Evolutionary conservation across 2,797 vertebrate species (phyloP).

Genomic region (Pipistrellus pygmaeus): DNA sequence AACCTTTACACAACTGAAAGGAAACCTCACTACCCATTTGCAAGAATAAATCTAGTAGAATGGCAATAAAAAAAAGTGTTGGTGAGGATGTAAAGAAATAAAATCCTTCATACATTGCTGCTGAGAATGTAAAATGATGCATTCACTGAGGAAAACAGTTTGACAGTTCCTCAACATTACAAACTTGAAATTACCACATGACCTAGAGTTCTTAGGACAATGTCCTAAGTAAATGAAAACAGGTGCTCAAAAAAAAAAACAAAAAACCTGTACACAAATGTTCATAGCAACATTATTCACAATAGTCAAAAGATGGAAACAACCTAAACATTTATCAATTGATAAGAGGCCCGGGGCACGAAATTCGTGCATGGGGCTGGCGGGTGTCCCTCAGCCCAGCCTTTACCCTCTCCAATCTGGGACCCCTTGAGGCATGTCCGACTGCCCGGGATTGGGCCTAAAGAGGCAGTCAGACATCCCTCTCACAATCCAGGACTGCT

Average conservation of each 20-base stretch:
- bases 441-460: too few species aligned
- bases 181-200: neutral
- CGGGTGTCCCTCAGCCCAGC: too few species aligned
- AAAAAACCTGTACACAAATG: conserved; percentile 18
- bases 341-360: too few species aligned
- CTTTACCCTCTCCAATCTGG: too few species aligned
- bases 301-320: conserved; percentile 31
- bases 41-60: neutral
- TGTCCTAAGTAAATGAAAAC: conserved; percentile 40
- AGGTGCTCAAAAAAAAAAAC: neutral
- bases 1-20: conserved; percentile 18
- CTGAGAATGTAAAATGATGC: neutral
- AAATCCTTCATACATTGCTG: neutral
- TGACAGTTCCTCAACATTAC: conserved; percentile 23
- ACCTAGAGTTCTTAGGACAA: neutral
- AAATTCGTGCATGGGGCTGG: too few species aligned
- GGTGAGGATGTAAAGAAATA: conserved; percentile 1
- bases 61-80: neutral
- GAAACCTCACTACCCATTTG: neutral
- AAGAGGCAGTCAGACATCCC: too few species aligned
- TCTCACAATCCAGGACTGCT: too few species aligned
- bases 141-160: neutral
- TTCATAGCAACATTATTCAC: neutral
- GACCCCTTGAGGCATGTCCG: too few species aligned
- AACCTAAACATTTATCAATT: neutral